phyloP scores from a whole-genome alignment of 2,797 vertebrate species.

The Hyperoplus immaculatus region DNA sequence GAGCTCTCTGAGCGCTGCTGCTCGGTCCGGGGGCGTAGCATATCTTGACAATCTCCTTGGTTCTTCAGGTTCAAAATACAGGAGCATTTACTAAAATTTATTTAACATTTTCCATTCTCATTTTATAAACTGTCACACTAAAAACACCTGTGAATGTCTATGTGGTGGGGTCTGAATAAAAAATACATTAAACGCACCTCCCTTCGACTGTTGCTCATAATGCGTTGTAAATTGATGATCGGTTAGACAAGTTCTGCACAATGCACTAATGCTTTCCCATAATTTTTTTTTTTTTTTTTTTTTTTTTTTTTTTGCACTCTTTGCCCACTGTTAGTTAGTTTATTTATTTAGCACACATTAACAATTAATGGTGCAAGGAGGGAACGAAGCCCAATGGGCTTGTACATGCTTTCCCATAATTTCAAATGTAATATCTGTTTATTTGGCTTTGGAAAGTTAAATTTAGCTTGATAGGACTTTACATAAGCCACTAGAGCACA shows the following conservation, averaged over 20 bases:
- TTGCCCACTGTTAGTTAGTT: no score
- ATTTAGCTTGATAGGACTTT: conserved; percentile 42
- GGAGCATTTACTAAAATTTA: not conserved
- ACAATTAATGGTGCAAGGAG: no score
- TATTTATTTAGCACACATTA: no score
- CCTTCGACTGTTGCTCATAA: not conserved
- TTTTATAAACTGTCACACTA: conserved; percentile 26
- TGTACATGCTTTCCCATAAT: not conserved
- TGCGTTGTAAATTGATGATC: conserved; percentile 2
- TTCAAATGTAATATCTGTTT: conserved; percentile 27
- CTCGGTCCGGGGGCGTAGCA: conserved; percentile 31
- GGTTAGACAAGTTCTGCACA: conserved; percentile 10
- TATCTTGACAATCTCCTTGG: conserved; percentile 23
- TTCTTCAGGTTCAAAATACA: conserved; percentile 25
- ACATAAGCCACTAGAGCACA: conserved; percentile 10
- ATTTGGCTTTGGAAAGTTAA: conserved; percentile 31
- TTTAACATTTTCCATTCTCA: conserved; percentile 5
- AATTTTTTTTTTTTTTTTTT: no score
- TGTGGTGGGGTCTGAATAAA: conserved; percentile 12
- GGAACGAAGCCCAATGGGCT: no score
- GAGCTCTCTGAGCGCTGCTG: conserved; percentile 35
- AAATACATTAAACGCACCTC: conserved; percentile 12
- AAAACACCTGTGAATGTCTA: conserved; percentile 11
- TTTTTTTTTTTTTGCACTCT: no score
- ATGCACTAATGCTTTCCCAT: not conserved